These are phyloP conservation scores for Cathartes aura DNA, from an alignment of 2,113 vertebrate species.

Conservation along the genomic window DNA sequence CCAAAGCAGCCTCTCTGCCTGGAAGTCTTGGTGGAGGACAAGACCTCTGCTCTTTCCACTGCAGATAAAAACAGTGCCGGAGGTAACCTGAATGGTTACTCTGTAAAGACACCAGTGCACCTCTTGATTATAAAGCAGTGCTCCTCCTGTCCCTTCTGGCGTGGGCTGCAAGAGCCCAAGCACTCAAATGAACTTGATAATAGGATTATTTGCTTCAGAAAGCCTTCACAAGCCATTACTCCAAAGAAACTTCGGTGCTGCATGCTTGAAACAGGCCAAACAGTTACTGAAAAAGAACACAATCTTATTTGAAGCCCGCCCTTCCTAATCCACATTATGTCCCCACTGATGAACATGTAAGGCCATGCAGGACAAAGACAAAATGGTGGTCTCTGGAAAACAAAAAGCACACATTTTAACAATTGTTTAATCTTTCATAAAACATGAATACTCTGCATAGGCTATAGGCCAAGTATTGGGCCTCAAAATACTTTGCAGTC, in stretches of 20 bases:
- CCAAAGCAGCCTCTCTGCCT: background rate
- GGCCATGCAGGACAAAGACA: background rate
- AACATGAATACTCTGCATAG: background rate
- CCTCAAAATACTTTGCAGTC: background rate
- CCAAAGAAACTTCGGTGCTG: background rate
- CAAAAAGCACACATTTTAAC: background rate
- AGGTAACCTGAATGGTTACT: background rate
- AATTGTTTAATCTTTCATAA: background rate
- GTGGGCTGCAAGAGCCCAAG: accelerated
- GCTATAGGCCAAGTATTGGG: background rate
- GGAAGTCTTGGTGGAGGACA: no score
- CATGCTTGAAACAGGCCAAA: background rate
- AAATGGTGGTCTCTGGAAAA: background rate
- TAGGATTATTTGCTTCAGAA: background rate
- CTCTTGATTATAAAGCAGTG: background rate
- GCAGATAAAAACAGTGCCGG: background rate
- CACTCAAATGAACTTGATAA: background rate
- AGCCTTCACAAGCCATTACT: background rate
- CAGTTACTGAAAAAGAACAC: background rate
- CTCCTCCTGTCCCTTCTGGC: background rate
- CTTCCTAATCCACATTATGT: background rate
- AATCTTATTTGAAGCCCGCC: background rate
- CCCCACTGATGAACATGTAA: background rate
- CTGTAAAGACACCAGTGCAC: background rate
- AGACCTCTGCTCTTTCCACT: background rate